phyloP scores from a whole-genome alignment of 2,888 invertebrate species.

The Fragum whitleyi region DNA sequence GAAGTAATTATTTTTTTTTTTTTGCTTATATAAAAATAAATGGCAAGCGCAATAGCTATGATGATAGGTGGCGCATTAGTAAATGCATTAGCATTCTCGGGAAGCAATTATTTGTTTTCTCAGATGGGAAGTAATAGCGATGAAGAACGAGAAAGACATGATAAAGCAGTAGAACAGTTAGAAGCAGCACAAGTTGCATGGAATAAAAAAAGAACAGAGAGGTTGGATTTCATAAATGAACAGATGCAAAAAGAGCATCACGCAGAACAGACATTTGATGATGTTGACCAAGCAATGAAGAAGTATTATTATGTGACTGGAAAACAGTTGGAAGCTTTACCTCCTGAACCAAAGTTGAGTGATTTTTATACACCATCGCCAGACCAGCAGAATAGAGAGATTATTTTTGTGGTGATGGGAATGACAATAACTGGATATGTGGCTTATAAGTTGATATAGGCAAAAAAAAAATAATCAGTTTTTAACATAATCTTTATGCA shows the following conservation, averaged over 20 bases:
- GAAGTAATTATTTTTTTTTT: conserved; percentile 32
- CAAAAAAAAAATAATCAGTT: conserved; percentile 17
- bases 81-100: conserved; percentile 45
- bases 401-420: conserved; percentile 42
- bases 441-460: conserved; percentile 29
- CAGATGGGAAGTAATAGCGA: conserved; percentile 32
- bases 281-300: conserved; percentile 52
- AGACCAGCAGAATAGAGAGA: conserved; percentile 40
- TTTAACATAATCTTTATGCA: conserved; percentile 27
- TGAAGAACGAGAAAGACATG: conserved; percentile 52
- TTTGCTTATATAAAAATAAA: conserved; percentile 42
- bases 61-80: conserved; percentile 47
- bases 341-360: conserved; percentile 30
- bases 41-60: conserved; percentile 53
- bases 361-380: conserved; percentile 42
- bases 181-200: conserved; percentile 42
- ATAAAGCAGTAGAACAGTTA: conserved; percentile 58
- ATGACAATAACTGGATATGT: conserved; percentile 27
- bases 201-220: conserved; percentile 49
- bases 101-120: conserved; percentile 36
- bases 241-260: conserved; percentile 51
- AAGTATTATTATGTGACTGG: conserved; percentile 46
- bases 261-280: conserved; percentile 46
- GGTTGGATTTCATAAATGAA: conserved; percentile 52
- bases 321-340: conserved; percentile 27